Base-by-base conservation (phyloP, 2,113 vertebrate genomes). In the Austrofundulus limnaeus region DNA sequence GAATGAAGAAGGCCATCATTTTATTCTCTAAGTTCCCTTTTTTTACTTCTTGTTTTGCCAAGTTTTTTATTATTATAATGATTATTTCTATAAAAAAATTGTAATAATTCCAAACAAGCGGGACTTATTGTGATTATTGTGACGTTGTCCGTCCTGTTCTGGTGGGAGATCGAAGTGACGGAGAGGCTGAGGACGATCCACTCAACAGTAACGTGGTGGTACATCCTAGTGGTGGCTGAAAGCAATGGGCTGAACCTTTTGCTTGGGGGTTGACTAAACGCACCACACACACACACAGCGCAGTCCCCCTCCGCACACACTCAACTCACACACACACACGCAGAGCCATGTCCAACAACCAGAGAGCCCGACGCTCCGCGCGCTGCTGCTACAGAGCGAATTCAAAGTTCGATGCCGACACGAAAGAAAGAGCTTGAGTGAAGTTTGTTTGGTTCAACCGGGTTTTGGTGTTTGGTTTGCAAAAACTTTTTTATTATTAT, bases 211-310 rank as follows among this genome's bases (percentile, higher is more conserved):
- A 92, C 90, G 77, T 88, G 77, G 90, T 92, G 91, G 89, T 92
- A 91, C 93, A 94, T 93, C 92, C 92, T 91, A 94, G 93, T 85
- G 90, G 94, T 73, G 59, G 88, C 89, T 88, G 31, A 56, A 70
- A 87, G 92, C 87, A 91, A 90, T 89, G 88, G 91, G 91, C 89
- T 90, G 88, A 90, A 87, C 89, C 90, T 87, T 80, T 34, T 64
- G 85, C 84, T 84, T 65, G 77, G 81, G 80, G 87, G 87, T 90
- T 89, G 90, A 92, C 86, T 84, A 85, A 73, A 84, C 24, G 21
- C 81, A 89, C 81, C 90, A 79, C 83, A 80, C 85, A 47, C 58
- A 83, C 90, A 82, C 90, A 78, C 84, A 76, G 77, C 85, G 41
- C 78, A 81, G 80, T 72, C 78, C 77, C 80, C 63, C 28, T 61